Conservation (phyloP, 1,140 invertebrate species). For the Calephelis nemesis region DNA sequence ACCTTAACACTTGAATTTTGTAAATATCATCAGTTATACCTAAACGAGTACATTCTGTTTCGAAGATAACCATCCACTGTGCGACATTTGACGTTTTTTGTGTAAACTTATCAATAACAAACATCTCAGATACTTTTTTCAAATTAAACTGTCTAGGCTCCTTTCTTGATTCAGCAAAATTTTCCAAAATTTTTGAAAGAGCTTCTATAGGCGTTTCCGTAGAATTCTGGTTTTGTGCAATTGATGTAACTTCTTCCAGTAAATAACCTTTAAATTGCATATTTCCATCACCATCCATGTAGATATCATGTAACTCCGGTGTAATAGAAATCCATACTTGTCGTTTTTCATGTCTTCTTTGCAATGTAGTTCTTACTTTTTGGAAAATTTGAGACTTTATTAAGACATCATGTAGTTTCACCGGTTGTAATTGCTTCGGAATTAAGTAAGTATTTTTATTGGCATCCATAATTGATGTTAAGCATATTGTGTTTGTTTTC, state of each 20-base stretch:
- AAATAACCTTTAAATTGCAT: conserved; percentile 44
- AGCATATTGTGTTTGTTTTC: conserved; percentile 49
- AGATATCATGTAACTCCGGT: conserved; percentile 30
- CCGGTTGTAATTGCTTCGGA: conserved; percentile 36
- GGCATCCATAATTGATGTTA: conserved; percentile 50
- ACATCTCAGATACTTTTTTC: conserved; percentile 31
- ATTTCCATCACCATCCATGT: conserved; percentile 42
- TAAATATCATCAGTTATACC: conserved; percentile 35
- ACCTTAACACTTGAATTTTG: conserved; percentile 39
- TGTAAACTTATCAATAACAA: conserved; percentile 43
- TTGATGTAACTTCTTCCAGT: conserved; percentile 33
- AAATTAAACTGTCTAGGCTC: conserved; percentile 31
- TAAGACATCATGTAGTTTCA: conserved; percentile 29
- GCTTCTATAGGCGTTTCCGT: conserved; percentile 31
- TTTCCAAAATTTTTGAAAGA: conserved; percentile 37
- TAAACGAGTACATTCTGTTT: conserved; percentile 39
- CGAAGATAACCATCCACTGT: conserved; percentile 45
- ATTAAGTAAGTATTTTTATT: conserved; percentile 31
- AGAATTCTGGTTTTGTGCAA: conserved; percentile 22
- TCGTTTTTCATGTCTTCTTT: conserved; percentile 53
- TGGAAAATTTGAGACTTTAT: conserved; percentile 39
- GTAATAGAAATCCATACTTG: conserved; percentile 49
- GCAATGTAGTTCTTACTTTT: conserved; percentile 50
- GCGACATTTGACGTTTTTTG: conserved; percentile 34
- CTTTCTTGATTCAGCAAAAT: conserved; percentile 33